These are phyloP conservation scores for Patiria pectinifera DNA, from an alignment of 53 echinoderm and acorn worm species.

Conservation along the genomic window DNA sequence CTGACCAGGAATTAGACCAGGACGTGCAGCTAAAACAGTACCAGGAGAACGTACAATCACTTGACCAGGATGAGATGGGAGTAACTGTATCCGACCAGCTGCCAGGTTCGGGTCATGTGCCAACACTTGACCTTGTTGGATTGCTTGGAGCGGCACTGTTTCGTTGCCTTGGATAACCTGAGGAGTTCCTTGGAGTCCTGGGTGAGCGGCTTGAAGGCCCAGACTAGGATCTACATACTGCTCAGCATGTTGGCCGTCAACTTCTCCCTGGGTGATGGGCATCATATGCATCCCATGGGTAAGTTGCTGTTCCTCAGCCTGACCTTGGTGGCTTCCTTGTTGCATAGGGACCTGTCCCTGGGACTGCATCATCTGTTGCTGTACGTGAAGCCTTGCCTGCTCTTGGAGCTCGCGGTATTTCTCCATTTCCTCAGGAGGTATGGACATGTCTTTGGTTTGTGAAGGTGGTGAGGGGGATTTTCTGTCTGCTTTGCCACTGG, in stretches of 20 bases:
- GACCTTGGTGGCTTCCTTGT: slow-evolving; percentile 38
- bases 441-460: slow-evolving; percentile 78
- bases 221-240: slow-evolving; percentile 31
- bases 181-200: slow-evolving; percentile 46
- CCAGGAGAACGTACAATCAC: slow-evolving; percentile 43
- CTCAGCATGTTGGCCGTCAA: slow-evolving; percentile 50
- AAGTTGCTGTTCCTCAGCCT: slow-evolving; percentile 51
- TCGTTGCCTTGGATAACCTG: slow-evolving; percentile 35
- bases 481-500: slow-evolving; percentile 29
- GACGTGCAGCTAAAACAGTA: slow-evolving; percentile 1
- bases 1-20: slow-evolving; percentile 36
- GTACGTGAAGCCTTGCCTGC: slow-evolving; percentile 93
- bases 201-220: slow-evolving; percentile 43
- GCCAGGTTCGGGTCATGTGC: slow-evolving; percentile 29
- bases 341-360: slow-evolving; percentile 74
- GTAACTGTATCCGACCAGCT: slow-evolving; percentile 39
- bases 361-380: slow-evolving; percentile 94
- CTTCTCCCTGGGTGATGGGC: slow-evolving; percentile 18
- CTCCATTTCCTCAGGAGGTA: slow-evolving; percentile 97
- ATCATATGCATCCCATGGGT: slow-evolving; percentile 55
- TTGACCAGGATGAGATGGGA: slow-evolving; percentile 42
- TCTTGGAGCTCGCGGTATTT: slow-evolving; percentile 95
- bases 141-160: slow-evolving; percentile 26
- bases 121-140: slow-evolving; percentile 36
- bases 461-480: slow-evolving; percentile 58